Conservation (phyloP, 2,888 invertebrate genomes). For the Aleiodes leptofemur region DNA sequence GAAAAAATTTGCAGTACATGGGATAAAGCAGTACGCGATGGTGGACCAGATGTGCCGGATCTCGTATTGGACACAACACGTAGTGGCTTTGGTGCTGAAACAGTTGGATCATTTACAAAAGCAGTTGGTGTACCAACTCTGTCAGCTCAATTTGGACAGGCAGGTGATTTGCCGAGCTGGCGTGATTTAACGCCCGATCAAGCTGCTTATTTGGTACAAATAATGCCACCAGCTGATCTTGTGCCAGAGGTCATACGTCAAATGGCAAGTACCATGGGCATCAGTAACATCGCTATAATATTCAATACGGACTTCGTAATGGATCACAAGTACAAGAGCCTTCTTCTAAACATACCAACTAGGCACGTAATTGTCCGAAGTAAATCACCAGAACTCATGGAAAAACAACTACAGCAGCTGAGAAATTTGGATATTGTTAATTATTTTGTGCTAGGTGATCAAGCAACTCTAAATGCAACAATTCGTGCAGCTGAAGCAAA, state of each 20-base stretch:
- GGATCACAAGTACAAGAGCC: constrained; percentile 95
- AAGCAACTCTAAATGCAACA: constrained; percentile 83
- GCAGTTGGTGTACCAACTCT: constrained; percentile 89
- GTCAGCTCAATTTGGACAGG: constrained; percentile 90
- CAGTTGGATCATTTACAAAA: constrained; percentile 88
- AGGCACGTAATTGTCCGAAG: constrained; percentile 86
- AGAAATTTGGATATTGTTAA: constrained; percentile 91
- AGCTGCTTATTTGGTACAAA: constrained; percentile 86
- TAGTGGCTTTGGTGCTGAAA: constrained; percentile 88
- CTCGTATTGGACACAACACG: constrained; percentile 89
- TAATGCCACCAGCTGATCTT: constrained; percentile 90
- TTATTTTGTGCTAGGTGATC: constrained; percentile 88
- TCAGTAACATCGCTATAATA: constrained; percentile 90
- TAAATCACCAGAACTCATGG: constrained; percentile 74
- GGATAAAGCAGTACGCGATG: constrained; percentile 71
- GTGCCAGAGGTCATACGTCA: constrained; percentile 89
- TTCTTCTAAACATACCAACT: constrained; percentile 92
- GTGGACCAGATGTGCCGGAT: constrained; percentile 83
- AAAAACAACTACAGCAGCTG: constrained; percentile 83
- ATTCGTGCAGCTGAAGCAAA: constrained; percentile 84
- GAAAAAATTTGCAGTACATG: constrained; percentile 65
- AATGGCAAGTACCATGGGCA: constrained; percentile 88
- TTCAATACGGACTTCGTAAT: constrained; percentile 93
- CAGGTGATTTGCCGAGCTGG: constrained; percentile 90
- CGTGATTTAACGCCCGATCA: constrained; percentile 83